Percentiles rank a stretch among this genome's conserved stretches.
Evolutionary conservation across 2,888 invertebrate species (phyloP).

Genomic region (Rhimphoctona megacephalus): DNA sequence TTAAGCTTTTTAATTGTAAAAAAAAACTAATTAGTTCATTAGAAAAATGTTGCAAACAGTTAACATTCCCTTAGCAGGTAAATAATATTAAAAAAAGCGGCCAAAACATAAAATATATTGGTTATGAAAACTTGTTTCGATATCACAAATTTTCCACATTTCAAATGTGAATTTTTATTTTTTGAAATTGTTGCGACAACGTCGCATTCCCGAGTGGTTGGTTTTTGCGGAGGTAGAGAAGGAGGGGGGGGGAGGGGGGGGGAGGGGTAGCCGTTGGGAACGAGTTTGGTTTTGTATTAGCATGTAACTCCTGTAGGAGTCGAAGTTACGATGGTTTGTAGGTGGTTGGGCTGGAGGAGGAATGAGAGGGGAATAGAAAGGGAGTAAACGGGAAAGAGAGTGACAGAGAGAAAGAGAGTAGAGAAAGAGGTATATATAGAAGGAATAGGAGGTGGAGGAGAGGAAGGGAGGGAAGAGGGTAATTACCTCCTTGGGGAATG

Average conservation of each 20-base stretch:
- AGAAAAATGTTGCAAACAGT: neutral
- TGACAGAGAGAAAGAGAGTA: constrained; percentile 32
- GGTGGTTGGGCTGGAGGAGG: constrained; percentile 72
- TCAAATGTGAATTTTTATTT: neutral
- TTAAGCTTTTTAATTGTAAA: neutral
- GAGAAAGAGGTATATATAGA: constrained; percentile 58
- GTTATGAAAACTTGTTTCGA: constrained; percentile 5
- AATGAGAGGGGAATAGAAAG: constrained; percentile 53
- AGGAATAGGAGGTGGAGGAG: constrained; percentile 67
- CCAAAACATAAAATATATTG: neutral
- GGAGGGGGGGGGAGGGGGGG: constrained; percentile 64
- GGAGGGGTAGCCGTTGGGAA: constrained; percentile 77
- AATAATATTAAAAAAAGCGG: neutral
- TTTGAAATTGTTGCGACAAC: constrained; percentile 37
- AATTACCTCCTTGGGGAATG: constrained; percentile 83
- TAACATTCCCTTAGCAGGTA: neutral
- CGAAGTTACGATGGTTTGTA: constrained; percentile 82
- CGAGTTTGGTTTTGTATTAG: constrained; percentile 84
- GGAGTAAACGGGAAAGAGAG: constrained; percentile 68
- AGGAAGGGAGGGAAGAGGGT: constrained; percentile 77
- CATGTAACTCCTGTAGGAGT: constrained; percentile 83
- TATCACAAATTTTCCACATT: neutral
- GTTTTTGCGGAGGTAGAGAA: constrained; percentile 64
- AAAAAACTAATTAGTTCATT: neutral
- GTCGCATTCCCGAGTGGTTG: constrained; percentile 36